phyloP scores from a whole-genome alignment of 2,113 vertebrate genomes.

The Corythoichthys intestinalis region DNA sequence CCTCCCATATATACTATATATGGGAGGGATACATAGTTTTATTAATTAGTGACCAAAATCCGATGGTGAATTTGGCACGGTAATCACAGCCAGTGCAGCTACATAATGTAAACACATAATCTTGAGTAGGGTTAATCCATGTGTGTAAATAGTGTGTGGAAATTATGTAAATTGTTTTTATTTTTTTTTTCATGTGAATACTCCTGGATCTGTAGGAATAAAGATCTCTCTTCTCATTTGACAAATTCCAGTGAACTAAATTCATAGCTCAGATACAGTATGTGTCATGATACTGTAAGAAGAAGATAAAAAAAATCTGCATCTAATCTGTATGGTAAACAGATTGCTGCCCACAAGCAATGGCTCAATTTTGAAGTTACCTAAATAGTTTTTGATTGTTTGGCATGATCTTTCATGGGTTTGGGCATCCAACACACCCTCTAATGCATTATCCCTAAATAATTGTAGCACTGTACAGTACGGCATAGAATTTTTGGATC shows the following conservation, averaged over 20 bases:
- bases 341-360: no score
- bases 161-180: no score
- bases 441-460: not conserved
- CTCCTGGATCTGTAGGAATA: no score
- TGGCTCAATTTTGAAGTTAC: no score
- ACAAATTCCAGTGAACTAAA: not conserved
- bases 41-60: slow-evolving; percentile 9
- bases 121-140: slow-evolving; percentile 49
- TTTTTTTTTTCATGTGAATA: no score
- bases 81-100: not conserved
- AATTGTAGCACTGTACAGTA: no score
- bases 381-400: no score
- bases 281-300: not conserved
- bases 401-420: no score
- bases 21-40: not conserved
- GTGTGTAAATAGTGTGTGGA: not conserved
- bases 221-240: not conserved
- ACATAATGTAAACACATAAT: slow-evolving; percentile 16
- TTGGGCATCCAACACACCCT: not conserved
- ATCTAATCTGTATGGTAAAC: not conserved
- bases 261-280: not conserved
- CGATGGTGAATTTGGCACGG: not conserved
- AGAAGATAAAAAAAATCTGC: not conserved
- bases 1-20: not conserved
- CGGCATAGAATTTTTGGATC: no score